These are phyloP conservation scores for Ophion ellenae DNA, from an alignment of 2,888 invertebrate species.

Conservation along the genomic window DNA sequence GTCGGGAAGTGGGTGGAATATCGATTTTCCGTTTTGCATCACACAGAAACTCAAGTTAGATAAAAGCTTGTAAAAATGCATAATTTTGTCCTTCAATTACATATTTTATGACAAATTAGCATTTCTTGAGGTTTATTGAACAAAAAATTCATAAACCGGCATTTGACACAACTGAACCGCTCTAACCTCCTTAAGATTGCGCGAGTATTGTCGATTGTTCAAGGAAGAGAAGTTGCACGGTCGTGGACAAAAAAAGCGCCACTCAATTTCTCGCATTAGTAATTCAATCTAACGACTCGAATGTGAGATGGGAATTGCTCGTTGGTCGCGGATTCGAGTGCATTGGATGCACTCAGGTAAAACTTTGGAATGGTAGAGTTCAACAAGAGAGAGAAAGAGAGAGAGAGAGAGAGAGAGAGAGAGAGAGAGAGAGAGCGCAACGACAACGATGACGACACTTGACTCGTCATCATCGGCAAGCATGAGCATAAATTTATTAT, in stretches of 20 bases:
- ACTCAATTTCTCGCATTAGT: constrained; percentile 27
- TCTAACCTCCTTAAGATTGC: no score
- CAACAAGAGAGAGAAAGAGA: constrained; percentile 14
- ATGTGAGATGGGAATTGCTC: constrained; percentile 11
- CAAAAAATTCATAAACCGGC: no score
- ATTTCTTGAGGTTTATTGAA: no score
- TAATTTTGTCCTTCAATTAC: no score
- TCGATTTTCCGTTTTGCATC: no score
- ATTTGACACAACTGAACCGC: no score
- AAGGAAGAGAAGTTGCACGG: neutral
- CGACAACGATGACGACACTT: constrained; percentile 32
- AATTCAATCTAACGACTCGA: constrained; percentile 15
- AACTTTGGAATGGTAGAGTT: constrained; percentile 9
- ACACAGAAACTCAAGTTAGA: no score
- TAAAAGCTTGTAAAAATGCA: no score
- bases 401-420: constrained; percentile 37
- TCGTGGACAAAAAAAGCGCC: neutral
- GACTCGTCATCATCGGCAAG: constrained; percentile 40
- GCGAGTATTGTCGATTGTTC: neutral
- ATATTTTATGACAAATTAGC: no score
- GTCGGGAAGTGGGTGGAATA: neutral
- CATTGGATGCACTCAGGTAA: constrained; percentile 31
- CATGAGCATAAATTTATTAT: constrained; percentile 58
- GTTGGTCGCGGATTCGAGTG: constrained; percentile 19
- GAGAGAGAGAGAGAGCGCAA: constrained; percentile 21